A percentile compares a stretch with the other conserved stretches of the same genome.
Evolutionary conservation across 2,113 vertebrate species (phyloP).

Genomic region (Regulus satrapa): DNA sequence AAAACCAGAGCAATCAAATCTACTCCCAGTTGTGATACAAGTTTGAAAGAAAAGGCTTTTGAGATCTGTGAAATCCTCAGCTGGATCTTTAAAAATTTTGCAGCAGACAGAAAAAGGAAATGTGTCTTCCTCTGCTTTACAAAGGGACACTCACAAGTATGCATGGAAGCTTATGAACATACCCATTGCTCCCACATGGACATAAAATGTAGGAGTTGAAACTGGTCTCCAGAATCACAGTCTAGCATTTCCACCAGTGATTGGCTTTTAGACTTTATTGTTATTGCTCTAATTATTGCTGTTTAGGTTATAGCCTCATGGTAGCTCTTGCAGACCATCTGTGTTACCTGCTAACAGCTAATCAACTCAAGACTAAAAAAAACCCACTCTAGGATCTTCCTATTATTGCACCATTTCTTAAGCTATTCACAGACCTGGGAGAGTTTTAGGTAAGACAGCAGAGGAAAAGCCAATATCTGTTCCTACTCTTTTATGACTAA

Average conservation of each 20-base stretch:
- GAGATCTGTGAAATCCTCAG: neutral
- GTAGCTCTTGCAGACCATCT: neutral
- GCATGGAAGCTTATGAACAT: fast-evolving
- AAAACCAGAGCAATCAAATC: neutral
- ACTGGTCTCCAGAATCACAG: neutral
- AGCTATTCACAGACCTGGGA: neutral
- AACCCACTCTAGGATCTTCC: neutral
- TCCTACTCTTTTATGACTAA: neutral
- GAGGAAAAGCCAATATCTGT: neutral
- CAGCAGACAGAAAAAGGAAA: neutral
- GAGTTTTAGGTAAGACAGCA: neutral
- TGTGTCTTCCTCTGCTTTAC: neutral
- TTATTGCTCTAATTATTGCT: neutral
- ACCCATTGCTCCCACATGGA: neutral
- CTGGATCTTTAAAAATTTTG: neutral
- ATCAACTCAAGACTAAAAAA: neutral
- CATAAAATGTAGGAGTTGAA: neutral
- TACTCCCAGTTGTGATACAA: neutral
- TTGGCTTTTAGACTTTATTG: neutral
- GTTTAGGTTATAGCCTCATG: neutral
- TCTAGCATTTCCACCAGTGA: neutral
- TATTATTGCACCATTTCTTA: neutral
- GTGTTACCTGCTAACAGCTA: neutral
- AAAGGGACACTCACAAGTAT: neutral
- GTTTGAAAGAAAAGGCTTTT: neutral